These are phyloP conservation scores for Vanessa atalanta DNA, from an alignment of 1,140 invertebrate genomes.

Conservation along the genomic window DNA sequence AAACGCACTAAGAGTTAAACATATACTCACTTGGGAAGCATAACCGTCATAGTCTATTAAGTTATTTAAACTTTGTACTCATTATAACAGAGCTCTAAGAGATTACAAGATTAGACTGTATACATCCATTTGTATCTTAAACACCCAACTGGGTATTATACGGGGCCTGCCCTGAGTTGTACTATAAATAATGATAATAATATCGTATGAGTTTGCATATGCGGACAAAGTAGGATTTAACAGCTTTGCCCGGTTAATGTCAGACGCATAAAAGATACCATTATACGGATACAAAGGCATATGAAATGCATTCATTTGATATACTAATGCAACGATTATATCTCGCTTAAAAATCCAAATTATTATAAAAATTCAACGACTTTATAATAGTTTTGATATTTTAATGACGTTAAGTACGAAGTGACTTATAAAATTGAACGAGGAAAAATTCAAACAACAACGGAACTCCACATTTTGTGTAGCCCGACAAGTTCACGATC, in stretches of 20 bases:
- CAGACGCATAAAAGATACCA: no score
- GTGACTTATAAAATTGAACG: no score
- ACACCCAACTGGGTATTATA: slow-evolving; percentile 23
- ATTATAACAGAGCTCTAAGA: slow-evolving; percentile 16
- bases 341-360: no score
- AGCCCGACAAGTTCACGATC: background rate
- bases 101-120: slow-evolving; percentile 23
- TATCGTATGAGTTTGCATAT: slow-evolving; percentile 7
- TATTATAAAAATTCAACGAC: no score
- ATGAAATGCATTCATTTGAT: no score
- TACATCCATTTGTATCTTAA: slow-evolving; percentile 27
- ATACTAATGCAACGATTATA: no score
- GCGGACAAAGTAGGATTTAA: slow-evolving; percentile 14
- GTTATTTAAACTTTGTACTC: slow-evolving; percentile 15
- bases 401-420: no score
- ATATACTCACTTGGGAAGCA: slow-evolving; percentile 8
- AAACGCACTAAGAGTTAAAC: slow-evolving; percentile 16
- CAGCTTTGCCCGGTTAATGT: background rate
- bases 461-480: no score
- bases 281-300: no score
- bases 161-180: slow-evolving; percentile 12
- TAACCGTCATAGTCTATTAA: slow-evolving; percentile 13
- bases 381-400: no score
- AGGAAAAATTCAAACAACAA: no score
- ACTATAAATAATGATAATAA: slow-evolving; percentile 17